Base-by-base conservation (phyloP, 1,140 invertebrate species). In the Aphelenchoides besseyi region DNA sequence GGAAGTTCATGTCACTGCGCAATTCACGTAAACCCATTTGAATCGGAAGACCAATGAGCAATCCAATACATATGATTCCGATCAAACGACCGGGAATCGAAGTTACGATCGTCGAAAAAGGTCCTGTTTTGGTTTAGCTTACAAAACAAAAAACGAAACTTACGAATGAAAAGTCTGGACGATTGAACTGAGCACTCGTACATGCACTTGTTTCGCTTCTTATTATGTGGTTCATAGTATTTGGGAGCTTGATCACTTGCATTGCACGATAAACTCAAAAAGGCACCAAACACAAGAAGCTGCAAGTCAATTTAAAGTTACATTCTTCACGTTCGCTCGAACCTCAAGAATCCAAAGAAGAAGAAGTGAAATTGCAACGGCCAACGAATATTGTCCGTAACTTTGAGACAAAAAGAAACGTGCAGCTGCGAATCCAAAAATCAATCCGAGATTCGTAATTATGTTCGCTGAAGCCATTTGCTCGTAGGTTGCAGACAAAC, bases 1-100 rank as follows among this genome's bases (percentile, higher is more conserved):
- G 52, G 36, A 78, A 76, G 48, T 76, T 73, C 74, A 76, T 76
- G n/a, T 63, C 28, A 30, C 72, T 79, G 26, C 63, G 9, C 41
- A 79, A 1, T 32, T 3, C 26, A 18, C 29, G 30, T n/a, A 76
- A 30, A 18, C 76, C 74, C 2, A 29, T 28, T 35, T 48, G 30
- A 32, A 76, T 35, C 16, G 72, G 68, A 9, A 74, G 54, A 23
- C 29, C 70, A 16, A 54, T 32, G 5, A 74, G 41, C 29, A 30
- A 16, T 1, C 30, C 1, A 29, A 66, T 0, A 1, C 30, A 8
- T 2, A 37, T 3, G 1, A 66, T 36, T 16, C 30, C 32, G 16
- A 37, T 33, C 28, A 66, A 33, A 23, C 63, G 16, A 0, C 63
- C 63, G 1, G 36, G 36, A 26, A 37, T 37, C 8, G 63, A 66